These are phyloP conservation scores for Perca schrenkii DNA, from an alignment of 2,113 vertebrate genomes.

Conservation along the genomic window DNA sequence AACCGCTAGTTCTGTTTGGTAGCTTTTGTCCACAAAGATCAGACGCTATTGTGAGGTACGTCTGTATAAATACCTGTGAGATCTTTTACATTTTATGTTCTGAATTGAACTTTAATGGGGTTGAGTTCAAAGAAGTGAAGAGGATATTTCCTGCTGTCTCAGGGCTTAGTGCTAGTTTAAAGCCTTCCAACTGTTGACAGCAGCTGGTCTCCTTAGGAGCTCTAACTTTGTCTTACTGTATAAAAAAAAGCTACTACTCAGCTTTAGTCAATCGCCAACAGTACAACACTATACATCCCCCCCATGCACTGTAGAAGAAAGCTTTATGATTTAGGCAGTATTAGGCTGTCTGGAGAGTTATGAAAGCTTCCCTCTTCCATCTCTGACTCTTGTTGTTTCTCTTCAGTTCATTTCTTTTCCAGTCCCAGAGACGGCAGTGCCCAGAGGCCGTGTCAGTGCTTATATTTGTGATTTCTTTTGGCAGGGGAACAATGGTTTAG, in stretches of 20 bases:
- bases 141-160: slow-evolving; percentile 77
- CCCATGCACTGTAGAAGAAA: slow-evolving; percentile 28
- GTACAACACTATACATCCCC: slow-evolving; percentile 45
- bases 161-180: slow-evolving; percentile 67
- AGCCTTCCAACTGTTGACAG: slow-evolving; percentile 72
- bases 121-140: slow-evolving; percentile 70
- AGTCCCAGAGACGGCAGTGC: slow-evolving; percentile 60
- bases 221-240: slow-evolving; percentile 58
- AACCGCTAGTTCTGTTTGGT: slow-evolving; percentile 33
- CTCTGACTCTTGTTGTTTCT: slow-evolving; percentile 62
- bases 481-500: slow-evolving; percentile 78
- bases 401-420: slow-evolving; percentile 58
- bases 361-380: slow-evolving; percentile 65
- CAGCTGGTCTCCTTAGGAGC: slow-evolving; percentile 67
- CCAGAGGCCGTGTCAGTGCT: slow-evolving; percentile 66
- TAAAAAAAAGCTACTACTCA: slow-evolving; percentile 54
- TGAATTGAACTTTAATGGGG: slow-evolving; percentile 64
- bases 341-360: slow-evolving; percentile 71
- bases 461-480: slow-evolving; percentile 77
- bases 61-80: slow-evolving; percentile 42
- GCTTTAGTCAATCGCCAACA: slow-evolving; percentile 55
- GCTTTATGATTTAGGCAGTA: slow-evolving; percentile 58
- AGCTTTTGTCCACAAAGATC: slow-evolving; percentile 68
- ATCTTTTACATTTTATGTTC: slow-evolving; percentile 59
- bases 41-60: slow-evolving; percentile 51